Conservation (phyloP, 2,797 vertebrate species). For the Borostomias antarcticus region DNA sequence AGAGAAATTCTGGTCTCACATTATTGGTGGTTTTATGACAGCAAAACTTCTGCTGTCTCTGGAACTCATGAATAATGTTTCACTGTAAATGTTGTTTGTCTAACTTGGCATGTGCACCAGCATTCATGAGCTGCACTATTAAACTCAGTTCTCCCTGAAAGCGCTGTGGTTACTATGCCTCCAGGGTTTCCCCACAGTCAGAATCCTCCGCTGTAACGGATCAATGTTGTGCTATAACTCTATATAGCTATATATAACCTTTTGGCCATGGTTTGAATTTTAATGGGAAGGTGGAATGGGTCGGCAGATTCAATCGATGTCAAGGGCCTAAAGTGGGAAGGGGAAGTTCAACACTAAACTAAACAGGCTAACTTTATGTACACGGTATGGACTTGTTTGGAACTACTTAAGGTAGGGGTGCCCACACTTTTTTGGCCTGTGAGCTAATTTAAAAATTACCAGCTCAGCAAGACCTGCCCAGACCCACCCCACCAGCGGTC, state of each 20-base stretch:
- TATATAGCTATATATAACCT: slow-evolving; percentile 43
- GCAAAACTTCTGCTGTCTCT: neutral
- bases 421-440: no score
- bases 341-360: neutral
- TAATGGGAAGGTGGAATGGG: slow-evolving; percentile 36
- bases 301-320: slow-evolving; percentile 20
- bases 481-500: no score
- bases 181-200: slow-evolving; percentile 30
- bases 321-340: slow-evolving; percentile 16
- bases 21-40: neutral
- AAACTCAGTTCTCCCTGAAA: slow-evolving; percentile 16
- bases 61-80: slow-evolving; percentile 1
- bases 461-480: no score
- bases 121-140: neutral
- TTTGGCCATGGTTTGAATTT: slow-evolving; percentile 41
- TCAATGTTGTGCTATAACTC: slow-evolving; percentile 25
- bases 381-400: neutral
- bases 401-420: neutral
- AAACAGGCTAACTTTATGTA: neutral
- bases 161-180: slow-evolving; percentile 8
- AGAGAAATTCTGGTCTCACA: neutral
- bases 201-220: slow-evolving; percentile 25
- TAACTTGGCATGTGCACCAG: neutral
- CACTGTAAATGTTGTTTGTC: neutral
- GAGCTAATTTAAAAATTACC: no score